Evolutionary conservation across 2,113 vertebrate genomes (phyloP), one percentile per base, ranked within the genome.

Genomic region (Orycteropus afer): DNA sequence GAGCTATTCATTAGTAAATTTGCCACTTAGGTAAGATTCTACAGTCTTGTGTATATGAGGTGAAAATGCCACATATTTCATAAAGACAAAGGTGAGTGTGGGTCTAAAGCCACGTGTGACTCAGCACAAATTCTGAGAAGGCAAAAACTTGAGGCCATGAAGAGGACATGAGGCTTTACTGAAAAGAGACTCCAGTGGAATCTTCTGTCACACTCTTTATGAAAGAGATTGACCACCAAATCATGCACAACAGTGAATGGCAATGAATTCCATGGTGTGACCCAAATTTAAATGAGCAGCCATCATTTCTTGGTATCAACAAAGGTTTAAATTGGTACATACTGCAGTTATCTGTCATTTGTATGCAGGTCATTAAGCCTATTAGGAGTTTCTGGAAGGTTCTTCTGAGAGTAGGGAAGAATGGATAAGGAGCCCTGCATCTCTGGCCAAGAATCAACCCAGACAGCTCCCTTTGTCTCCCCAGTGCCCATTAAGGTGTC

Each of bases 1-100:
- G 63, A 90, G 71, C n/a, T n/a, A n/a, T n/a, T n/a, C n/a, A n/a
- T n/a, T n/a, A n/a, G 34, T 63, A 61, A 93, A 88, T 57, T 82
- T 47, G 63, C 77, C 49, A 53, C 25, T 55, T 86, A 79, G 74
- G 40, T 90, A 53, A 53, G 63, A 84, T 73, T 85, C 42, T 74
- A 79, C 90, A 61, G 12, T 7, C 47, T 34, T 91, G 32, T 90
- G 32, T 27, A 27, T n/a, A 25, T 45, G 65, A 84, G n/a, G 32
- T 87, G 45, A 78, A 85, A 74, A 32, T 2, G 4, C 27, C 80
- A 51, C 45, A 7, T 77, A 45, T 53, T 79, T 83, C 51, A 74
- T 55, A 40, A 87, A 59, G 55, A 74, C 49, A 65, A 80, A 74
- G 32, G 25, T 27, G 47, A 34, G 1, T 76, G 17, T 61, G 49